Evolutionary conservation across 2,888 invertebrate genomes (phyloP), one percentile per base, ranked within the genome.

Genomic region (Azorinus chamasolen): DNA sequence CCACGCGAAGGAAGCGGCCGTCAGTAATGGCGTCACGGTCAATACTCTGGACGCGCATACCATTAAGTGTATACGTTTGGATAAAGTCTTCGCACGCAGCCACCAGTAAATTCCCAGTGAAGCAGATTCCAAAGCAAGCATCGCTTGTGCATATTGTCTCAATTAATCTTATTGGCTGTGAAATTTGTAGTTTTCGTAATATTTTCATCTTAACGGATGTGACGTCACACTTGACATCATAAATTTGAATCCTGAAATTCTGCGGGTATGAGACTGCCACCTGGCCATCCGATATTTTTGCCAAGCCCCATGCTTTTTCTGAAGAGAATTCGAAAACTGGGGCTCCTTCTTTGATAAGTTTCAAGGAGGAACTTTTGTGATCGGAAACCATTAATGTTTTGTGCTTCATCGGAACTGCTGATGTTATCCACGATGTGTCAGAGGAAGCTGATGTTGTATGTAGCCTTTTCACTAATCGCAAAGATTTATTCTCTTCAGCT

Each of bases 191-290:
- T 32, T 32, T 32, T 14, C 69, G 57, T 22, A 59, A 27, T 5
- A 79, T 55, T 16, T 66, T 63, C 8, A 75, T n/a, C 39, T 71
- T 79, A 6, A 75, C 16, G 0, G 66, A n/a, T n/a, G 69, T 50
- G 16, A 43, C 64, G 20, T 61, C 71, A 32, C 41, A 53, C 32
- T 70, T 50, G 1, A 68, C 53, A 14, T 73, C 65, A 25, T 69
- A 78, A 5, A 78, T 57, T 14, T 73, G 65, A 10, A 79, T 48
- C 12, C 50, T 20, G 20, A 48, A 54, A 43, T 79, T 74, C 39
- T 75, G 74, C n/a, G 79, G 79, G 22, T 71, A 75, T n/a, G 79
- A 64, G 3, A 75, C 71, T 32, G 63, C 79, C 4, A 75, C 32
- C 20, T 59, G 45, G 27, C 41, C 54, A 14, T 71, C 74, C 20